phyloP scores from a whole-genome alignment of 1,140 invertebrate species.

The Zaprionus ghesquierei region DNA sequence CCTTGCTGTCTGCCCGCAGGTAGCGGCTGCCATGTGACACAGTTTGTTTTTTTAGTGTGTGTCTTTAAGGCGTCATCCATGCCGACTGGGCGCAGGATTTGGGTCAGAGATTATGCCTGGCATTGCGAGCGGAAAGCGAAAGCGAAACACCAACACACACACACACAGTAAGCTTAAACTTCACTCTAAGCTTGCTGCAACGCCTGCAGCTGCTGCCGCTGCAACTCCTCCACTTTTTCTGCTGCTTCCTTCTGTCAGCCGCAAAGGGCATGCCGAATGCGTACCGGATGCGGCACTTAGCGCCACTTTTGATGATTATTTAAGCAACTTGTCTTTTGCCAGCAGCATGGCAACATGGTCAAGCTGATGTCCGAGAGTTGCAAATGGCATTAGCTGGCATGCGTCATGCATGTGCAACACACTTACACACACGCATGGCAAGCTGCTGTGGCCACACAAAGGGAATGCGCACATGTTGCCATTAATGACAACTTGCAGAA shows the following conservation, averaged over 20 bases:
- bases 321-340: constrained; percentile 59
- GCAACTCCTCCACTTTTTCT: not conserved
- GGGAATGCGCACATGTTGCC: not conserved
- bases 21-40: constrained; percentile 53
- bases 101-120: constrained; percentile 70
- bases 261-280: constrained; percentile 69
- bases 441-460: not conserved
- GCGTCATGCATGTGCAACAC: constrained; percentile 67
- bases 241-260: constrained; percentile 1
- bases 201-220: not conserved
- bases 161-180: constrained; percentile 65
- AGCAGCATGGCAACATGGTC: not conserved
- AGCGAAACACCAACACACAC: constrained; percentile 52
- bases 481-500: not conserved
- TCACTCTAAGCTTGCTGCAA: not conserved
- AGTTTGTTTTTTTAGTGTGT: constrained; percentile 73
- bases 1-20: not conserved
- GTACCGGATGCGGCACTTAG: constrained; percentile 52
- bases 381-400: constrained; percentile 68
- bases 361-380: constrained; percentile 44
- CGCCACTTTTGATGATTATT: constrained; percentile 65
- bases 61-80: constrained; percentile 65
- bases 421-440: not conserved
- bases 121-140: constrained; percentile 61
- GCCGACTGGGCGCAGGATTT: constrained; percentile 48